These are phyloP conservation scores for Parasteatoda lunata DNA, from an alignment of 2,888 invertebrate species.

Conservation along the genomic window DNA sequence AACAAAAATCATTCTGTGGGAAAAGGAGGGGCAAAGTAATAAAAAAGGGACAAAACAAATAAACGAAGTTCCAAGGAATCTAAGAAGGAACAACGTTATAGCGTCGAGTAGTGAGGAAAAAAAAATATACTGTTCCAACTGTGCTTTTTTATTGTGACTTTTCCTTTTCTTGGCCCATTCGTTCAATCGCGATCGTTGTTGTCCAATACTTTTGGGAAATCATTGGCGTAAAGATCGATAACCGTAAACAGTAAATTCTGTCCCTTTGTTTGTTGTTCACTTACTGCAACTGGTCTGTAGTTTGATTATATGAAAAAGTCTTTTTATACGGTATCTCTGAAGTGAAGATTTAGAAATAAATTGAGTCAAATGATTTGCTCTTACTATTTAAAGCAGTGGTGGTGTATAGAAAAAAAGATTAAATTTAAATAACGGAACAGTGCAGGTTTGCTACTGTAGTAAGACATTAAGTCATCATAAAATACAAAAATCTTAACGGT, in stretches of 20 bases:
- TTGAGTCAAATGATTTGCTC: too few species aligned
- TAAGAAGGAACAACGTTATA: slow-evolving; percentile 1
- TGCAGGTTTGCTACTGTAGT: too few species aligned
- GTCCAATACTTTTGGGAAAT: slow-evolving; percentile 16
- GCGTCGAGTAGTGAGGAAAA: background rate
- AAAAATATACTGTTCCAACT: background rate
- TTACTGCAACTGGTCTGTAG: slow-evolving; percentile 4
- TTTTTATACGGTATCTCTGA: too few species aligned
- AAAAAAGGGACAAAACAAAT: background rate
- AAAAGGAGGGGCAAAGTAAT: background rate
- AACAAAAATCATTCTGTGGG: background rate
- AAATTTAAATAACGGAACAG: too few species aligned
- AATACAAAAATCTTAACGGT: too few species aligned
- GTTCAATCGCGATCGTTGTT: background rate
- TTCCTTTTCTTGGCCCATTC: background rate
- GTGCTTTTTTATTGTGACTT: background rate
- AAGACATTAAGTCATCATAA: too few species aligned
- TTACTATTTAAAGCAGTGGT: too few species aligned
- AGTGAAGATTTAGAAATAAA: too few species aligned
- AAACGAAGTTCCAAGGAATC: background rate
- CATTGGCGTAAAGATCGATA: slow-evolving; percentile 15
- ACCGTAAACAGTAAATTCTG: slow-evolving; percentile 14
- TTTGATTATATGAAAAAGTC: slow-evolving; percentile 7
- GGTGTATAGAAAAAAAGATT: too few species aligned
- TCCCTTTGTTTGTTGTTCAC: slow-evolving; percentile 18